Percentiles rank a stretch among this genome's conserved stretches.
These are phyloP conservation scores for Cynopterus sphinx DNA, from an alignment of 2,797 vertebrate species.

Conservation along the genomic window DNA sequence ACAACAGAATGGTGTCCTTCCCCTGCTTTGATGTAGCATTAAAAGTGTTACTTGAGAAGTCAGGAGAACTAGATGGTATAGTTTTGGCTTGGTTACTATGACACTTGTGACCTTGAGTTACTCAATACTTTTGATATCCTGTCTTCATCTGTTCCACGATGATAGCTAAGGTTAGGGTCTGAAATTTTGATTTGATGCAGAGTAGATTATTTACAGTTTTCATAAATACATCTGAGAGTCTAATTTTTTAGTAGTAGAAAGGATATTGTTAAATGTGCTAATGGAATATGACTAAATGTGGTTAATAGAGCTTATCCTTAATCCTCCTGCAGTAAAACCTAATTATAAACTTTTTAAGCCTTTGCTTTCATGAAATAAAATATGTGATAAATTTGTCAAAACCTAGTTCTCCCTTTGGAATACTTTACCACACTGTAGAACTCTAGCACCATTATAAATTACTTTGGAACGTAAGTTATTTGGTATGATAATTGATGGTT, in stretches of 20 bases:
- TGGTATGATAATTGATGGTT: not conserved
- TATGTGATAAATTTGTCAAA: not conserved
- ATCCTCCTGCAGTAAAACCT: not conserved
- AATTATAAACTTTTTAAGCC: not conserved
- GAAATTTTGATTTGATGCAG: not conserved
- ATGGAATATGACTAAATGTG: not conserved
- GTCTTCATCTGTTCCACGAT: not conserved
- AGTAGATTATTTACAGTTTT: slow-evolving; percentile 21
- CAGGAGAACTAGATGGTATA: not conserved
- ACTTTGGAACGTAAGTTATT: slow-evolving; percentile 19
- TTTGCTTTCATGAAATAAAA: slow-evolving; percentile 1
- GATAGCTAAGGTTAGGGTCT: not conserved
- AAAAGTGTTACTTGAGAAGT: not conserved
- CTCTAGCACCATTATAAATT: not conserved
- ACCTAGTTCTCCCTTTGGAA: not conserved
- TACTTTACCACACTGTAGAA: slow-evolving; percentile 19
- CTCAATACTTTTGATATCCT: not conserved
- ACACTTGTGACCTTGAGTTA: not conserved
- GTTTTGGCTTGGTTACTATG: not conserved
- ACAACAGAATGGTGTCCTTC: not conserved
- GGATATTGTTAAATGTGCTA: slow-evolving; percentile 3
- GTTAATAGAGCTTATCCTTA: not conserved
- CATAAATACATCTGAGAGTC: not conserved
- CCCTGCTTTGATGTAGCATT: not conserved
- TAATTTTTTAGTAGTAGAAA: slow-evolving; percentile 17